Percentiles rank a stretch among this genome's conserved stretches.
Evolutionary conservation across 2,888 invertebrate genomes (phyloP).

Genomic region (Cheilosia urbana): DNA sequence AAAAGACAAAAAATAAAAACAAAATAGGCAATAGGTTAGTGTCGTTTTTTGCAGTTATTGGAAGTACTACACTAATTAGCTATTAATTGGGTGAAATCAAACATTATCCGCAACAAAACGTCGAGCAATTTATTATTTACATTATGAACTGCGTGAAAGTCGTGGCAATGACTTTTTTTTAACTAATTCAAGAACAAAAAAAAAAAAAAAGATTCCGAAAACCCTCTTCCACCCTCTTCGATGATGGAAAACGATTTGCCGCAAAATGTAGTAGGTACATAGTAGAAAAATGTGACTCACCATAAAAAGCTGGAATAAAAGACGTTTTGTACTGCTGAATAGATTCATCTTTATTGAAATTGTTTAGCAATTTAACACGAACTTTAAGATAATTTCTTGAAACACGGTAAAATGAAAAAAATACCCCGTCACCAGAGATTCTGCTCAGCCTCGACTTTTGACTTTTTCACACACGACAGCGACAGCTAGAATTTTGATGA

Average conservation of each 20-base stretch:
- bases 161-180: conserved; percentile 58
- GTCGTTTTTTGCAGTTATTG: neutral
- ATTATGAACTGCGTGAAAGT: conserved; percentile 42
- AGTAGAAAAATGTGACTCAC: conserved; percentile 76
- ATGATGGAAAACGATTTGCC: conserved; percentile 40
- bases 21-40: neutral
- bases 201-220: conserved; percentile 10
- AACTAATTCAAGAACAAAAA: conserved; percentile 32
- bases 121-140: conserved; percentile 19
- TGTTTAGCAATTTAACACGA: conserved; percentile 25
- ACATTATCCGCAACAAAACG: neutral
- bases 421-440: conserved; percentile 53
- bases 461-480: conserved; percentile 53
- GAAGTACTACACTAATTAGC: neutral
- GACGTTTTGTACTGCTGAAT: conserved; percentile 78
- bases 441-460: conserved; percentile 28
- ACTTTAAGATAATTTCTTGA: conserved; percentile 57
- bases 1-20: conserved; percentile 51
- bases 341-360: conserved; percentile 77
- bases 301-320: conserved; percentile 78
- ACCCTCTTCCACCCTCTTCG: conserved; percentile 34
- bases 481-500: conserved; percentile 47
- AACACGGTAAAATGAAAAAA: conserved; percentile 39
- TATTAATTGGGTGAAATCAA: neutral
- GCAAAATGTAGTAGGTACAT: conserved; percentile 30